These are phyloP conservation scores for Hydrolagus colliei DNA, from an alignment of 2,797 vertebrate genomes.

Conservation along the genomic window DNA sequence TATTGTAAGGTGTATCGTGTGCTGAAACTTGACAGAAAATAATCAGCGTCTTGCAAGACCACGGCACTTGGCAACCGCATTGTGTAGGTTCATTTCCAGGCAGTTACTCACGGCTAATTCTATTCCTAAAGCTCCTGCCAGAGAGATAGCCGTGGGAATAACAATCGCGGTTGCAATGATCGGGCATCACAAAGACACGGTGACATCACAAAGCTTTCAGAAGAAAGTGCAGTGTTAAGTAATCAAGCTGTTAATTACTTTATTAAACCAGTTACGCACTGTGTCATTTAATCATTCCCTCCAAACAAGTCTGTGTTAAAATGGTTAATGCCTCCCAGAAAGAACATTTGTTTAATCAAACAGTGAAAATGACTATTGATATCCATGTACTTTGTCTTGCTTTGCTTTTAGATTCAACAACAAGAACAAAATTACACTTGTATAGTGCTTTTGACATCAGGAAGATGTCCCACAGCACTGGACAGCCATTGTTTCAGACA, in stretches of 20 bases:
- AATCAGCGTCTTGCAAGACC: background rate
- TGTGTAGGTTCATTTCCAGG: background rate
- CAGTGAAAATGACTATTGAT: background rate
- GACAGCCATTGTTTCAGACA: no score
- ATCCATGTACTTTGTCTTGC: background rate
- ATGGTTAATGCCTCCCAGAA: background rate
- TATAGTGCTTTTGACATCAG: no score
- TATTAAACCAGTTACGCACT: no score
- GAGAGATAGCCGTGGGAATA: background rate
- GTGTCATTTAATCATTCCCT: no score
- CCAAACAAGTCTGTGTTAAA: background rate
- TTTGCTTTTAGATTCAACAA: background rate
- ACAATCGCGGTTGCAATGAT: background rate
- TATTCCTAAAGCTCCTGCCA: background rate
- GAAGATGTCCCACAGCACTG: no score
- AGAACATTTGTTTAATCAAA: background rate
- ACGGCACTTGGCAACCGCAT: background rate
- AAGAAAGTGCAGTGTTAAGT: background rate
- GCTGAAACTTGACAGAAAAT: background rate
- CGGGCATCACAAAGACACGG: background rate
- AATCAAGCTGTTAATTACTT: background rate
- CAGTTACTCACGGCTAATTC: background rate
- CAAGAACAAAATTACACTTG: no score
- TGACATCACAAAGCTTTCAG: slow-evolving; percentile 24
- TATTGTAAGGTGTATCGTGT: background rate